Evolutionary conservation across 2,888 invertebrate genomes (phyloP).

Genomic region (Sphecodes monilicornis): DNA sequence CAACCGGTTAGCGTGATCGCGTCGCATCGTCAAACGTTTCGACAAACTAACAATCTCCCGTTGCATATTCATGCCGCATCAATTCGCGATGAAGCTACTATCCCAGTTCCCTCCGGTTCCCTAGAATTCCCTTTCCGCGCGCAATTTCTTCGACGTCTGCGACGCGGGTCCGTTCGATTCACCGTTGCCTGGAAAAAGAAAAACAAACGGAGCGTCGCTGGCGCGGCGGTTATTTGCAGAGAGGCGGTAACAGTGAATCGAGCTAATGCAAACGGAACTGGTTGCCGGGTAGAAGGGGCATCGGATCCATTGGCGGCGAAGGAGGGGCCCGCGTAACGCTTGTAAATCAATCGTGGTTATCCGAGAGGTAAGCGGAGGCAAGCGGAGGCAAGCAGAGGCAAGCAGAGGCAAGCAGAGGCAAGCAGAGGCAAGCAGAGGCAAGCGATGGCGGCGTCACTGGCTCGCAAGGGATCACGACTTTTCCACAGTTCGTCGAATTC

Average conservation of each 20-base stretch:
- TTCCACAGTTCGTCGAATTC: conserved; percentile 60
- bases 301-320: background rate
- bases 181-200: conserved; percentile 41
- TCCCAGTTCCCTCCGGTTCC: conserved; percentile 19
- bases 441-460: background rate
- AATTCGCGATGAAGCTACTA: conserved; percentile 13
- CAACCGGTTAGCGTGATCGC: background rate
- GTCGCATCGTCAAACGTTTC: background rate
- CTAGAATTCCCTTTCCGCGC: conserved; percentile 8
- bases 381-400: too few relatives aligned
- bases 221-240: background rate
- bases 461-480: conserved; percentile 35
- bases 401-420: background rate
- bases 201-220: conserved; percentile 4
- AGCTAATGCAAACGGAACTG: conserved; percentile 57
- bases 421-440: background rate
- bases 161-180: conserved; percentile 34
- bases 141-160: background rate
- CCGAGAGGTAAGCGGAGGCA: background rate
- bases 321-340: background rate
- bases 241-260: conserved; percentile 44
- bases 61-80: background rate
- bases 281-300: conserved; percentile 5
- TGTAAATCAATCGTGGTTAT: conserved; percentile 21
- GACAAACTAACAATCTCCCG: background rate